These are phyloP conservation scores for Sipha flava DNA, from an alignment of 1,140 invertebrate genomes.

Conservation along the genomic window DNA sequence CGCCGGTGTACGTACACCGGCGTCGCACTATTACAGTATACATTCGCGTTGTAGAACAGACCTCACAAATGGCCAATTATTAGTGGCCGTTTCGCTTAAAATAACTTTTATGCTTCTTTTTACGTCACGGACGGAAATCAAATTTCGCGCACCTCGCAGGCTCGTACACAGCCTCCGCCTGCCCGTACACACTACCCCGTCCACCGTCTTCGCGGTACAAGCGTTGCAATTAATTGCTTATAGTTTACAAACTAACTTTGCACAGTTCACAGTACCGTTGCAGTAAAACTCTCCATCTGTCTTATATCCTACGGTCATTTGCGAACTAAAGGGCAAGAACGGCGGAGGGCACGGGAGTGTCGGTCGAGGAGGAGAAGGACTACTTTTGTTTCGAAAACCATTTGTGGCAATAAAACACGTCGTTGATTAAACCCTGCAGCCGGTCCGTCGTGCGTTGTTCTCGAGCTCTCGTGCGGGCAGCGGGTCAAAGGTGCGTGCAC, in stretches of 20 bases:
- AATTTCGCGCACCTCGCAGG: not conserved
- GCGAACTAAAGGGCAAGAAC: not conserved
- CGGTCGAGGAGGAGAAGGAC: not conserved
- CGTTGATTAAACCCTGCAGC: not conserved
- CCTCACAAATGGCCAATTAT: not conserved
- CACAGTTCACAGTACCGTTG: no score
- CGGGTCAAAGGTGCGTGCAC: not conserved
- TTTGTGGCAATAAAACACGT: conserved; percentile 11
- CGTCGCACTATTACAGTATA: no score
- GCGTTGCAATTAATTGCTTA: not conserved
- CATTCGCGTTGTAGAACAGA: no score
- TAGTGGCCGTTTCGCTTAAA: not conserved
- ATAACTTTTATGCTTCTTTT: not conserved
- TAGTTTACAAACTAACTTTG: conserved; percentile 20
- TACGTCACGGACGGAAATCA: not conserved
- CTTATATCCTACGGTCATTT: conserved; percentile 18
- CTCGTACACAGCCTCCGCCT: no score
- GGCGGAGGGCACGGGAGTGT: not conserved
- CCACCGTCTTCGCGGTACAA: not conserved
- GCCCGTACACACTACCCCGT: no score
- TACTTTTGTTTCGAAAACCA: conserved; percentile 26
- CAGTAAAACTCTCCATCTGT: not conserved
- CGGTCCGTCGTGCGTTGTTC: not conserved
- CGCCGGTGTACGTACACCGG: no score
- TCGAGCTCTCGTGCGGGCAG: not conserved